Percentiles rank a stretch among this genome's conserved stretches.
phyloP scores from a whole-genome alignment of 2,113 vertebrate genomes.

The Embiotoca jacksoni region DNA sequence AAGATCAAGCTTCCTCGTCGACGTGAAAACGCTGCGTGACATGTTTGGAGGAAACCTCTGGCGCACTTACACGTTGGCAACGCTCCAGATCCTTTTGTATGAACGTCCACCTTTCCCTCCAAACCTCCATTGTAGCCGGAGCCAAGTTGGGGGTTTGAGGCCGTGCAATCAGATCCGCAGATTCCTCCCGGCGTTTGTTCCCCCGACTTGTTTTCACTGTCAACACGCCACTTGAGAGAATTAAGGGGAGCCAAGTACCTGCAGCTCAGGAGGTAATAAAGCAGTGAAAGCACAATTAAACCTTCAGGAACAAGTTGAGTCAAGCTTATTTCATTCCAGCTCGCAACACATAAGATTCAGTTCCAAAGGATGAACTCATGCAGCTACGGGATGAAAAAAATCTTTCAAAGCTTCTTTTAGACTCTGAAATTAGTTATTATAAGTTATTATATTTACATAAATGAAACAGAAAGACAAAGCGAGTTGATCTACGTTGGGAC shows the following conservation, averaged over 20 bases:
- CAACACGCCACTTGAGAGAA: constrained; percentile 83
- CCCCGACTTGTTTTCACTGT: constrained; percentile 80
- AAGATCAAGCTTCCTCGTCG: constrained; percentile 42
- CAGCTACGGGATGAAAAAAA: constrained; percentile 10
- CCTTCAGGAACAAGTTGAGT: constrained; percentile 66
- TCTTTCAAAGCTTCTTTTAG: constrained; percentile 4
- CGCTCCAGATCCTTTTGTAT: constrained; percentile 49
- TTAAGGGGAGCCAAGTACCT: constrained; percentile 78
- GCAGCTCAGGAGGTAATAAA: constrained; percentile 78
- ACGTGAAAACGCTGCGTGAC: constrained; percentile 34
- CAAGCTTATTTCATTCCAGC: constrained; percentile 59
- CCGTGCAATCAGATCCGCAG: constrained; percentile 74
- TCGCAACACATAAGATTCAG: constrained; percentile 27
- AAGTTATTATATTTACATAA: no score
- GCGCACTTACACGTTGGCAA: constrained; percentile 51
- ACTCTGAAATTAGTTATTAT: neutral
- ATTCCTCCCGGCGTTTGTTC: constrained; percentile 71
- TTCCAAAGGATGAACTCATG: constrained; percentile 25
- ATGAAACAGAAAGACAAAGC: no score
- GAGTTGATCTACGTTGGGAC: no score
- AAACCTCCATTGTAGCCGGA: constrained; percentile 17
- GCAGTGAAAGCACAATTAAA: constrained; percentile 77
- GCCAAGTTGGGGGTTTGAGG: constrained; percentile 48
- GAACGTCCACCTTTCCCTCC: constrained; percentile 50
- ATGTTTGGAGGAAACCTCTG: constrained; percentile 60